These are phyloP conservation scores for Drosophila neocordata DNA, from an alignment of 1,140 invertebrate genomes.

Conservation along the genomic window DNA sequence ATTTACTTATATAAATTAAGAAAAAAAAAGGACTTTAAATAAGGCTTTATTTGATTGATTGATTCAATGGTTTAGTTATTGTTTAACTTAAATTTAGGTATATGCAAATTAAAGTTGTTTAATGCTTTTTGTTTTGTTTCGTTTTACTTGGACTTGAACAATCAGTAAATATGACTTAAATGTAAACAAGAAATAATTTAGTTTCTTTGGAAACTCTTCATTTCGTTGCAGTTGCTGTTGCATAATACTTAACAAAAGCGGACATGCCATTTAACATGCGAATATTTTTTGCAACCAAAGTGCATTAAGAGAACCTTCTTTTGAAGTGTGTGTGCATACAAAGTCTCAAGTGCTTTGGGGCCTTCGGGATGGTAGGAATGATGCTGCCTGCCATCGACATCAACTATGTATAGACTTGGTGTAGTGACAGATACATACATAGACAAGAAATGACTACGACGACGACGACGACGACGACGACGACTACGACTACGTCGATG, in stretches of 20 bases:
- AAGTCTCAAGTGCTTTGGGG: conserved; percentile 64
- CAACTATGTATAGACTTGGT: conserved; percentile 30
- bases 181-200: conserved; percentile 9
- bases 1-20: too few species aligned
- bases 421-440: conserved; percentile 56
- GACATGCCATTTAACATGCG: conserved; percentile 30
- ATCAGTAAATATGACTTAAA: conserved; percentile 1
- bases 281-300: conserved; percentile 42
- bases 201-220: conserved; percentile 10
- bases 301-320: conserved; percentile 54
- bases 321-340: conserved; percentile 64
- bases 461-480: conserved; percentile 42
- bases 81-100: too few species aligned
- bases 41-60: too few species aligned
- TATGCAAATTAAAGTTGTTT: neutral
- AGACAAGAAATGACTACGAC: conserved; percentile 39
- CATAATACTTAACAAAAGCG: conserved; percentile 17
- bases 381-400: conserved; percentile 25
- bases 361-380: conserved; percentile 38
- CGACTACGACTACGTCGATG: conserved; percentile 57
- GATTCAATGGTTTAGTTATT: too few species aligned
- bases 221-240: conserved; percentile 16
- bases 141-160: conserved; percentile 2
- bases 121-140: neutral
- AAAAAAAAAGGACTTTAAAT: too few species aligned